phyloP scores from a whole-genome alignment of 2,797 vertebrate species.

The Propithecus perrieri region DNA sequence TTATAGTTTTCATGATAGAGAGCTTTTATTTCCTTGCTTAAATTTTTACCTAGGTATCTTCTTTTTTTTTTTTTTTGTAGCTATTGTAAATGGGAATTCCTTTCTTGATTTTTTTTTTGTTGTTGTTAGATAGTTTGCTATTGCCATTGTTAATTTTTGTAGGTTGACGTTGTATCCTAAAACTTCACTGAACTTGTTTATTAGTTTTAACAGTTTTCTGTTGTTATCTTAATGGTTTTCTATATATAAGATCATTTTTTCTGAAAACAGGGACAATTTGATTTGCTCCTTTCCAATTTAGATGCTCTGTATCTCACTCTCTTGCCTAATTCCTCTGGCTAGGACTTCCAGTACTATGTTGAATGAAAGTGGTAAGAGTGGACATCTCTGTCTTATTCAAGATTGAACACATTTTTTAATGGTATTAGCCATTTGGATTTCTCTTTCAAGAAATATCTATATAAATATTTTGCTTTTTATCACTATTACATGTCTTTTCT shows the following conservation, averaged over 20 bases:
- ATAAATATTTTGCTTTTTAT: not conserved
- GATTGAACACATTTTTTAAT: not conserved
- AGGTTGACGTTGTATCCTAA: not conserved
- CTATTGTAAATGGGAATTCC: not conserved
- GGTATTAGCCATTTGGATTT: not conserved
- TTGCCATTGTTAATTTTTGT: not conserved
- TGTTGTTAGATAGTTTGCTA: not conserved
- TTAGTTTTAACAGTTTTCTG: not conserved
- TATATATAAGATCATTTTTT: not conserved
- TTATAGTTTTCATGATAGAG: not conserved
- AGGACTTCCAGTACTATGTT: not conserved
- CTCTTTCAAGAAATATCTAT: not conserved
- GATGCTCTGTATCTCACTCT: not conserved
- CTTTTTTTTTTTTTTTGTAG: not conserved
- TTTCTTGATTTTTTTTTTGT: not conserved
- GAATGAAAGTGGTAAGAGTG: not conserved
- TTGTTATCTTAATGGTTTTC: not conserved
- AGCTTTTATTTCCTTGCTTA: not conserved
- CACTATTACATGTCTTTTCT: not conserved
- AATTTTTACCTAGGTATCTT: not conserved
- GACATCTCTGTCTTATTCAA: not conserved
- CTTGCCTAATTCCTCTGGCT: not conserved
- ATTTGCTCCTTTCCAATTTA: not conserved
- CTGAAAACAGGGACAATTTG: not conserved
- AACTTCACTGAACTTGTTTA: not conserved